Evolutionary conservation across 2,888 invertebrate species (phyloP).

Genomic region (Phyllotreta cruciferae): DNA sequence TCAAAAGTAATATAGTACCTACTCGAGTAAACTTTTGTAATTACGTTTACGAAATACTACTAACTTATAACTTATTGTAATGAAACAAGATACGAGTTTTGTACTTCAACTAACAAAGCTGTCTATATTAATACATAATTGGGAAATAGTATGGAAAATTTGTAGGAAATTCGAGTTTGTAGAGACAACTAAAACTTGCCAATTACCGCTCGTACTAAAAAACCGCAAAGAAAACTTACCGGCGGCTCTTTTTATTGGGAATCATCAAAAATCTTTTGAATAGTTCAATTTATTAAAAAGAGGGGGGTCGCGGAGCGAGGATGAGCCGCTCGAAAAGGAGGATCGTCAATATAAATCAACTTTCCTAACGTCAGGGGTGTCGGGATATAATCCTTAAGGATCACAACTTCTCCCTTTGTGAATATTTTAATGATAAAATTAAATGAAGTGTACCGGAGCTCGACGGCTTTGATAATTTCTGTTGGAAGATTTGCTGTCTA

Average conservation of each 20-base stretch:
- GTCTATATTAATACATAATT: too few relatives aligned
- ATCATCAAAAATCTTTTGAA: slow-evolving; percentile 29
- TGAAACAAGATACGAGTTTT: too few relatives aligned
- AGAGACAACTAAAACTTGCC: too few relatives aligned
- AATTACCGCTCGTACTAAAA: slow-evolving; percentile 2
- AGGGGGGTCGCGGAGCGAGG: slow-evolving; percentile 1
- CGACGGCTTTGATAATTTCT: slow-evolving; percentile 12
- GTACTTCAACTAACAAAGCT: too few relatives aligned
- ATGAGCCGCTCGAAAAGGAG: slow-evolving; percentile 26
- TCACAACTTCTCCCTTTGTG: slow-evolving; percentile 22
- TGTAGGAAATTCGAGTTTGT: too few relatives aligned
- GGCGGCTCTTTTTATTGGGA: slow-evolving; percentile 24
- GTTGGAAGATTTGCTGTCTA: slow-evolving; percentile 20
- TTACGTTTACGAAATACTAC: neutral
- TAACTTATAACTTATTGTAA: too few relatives aligned
- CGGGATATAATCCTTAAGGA: slow-evolving; percentile 29
- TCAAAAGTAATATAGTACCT: too few relatives aligned
- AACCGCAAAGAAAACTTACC: slow-evolving; percentile 12
- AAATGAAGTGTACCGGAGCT: slow-evolving; percentile 18
- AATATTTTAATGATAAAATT: slow-evolving; percentile 25
- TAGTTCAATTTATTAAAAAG: slow-evolving; percentile 28
- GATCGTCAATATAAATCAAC: slow-evolving; percentile 30
- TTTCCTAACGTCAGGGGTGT: slow-evolving; percentile 16
- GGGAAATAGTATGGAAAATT: too few relatives aligned
- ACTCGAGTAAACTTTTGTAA: too few relatives aligned